These are phyloP conservation scores for Platycercus adscitus DNA, from an alignment of 2,113 vertebrate species.

Conservation along the genomic window DNA sequence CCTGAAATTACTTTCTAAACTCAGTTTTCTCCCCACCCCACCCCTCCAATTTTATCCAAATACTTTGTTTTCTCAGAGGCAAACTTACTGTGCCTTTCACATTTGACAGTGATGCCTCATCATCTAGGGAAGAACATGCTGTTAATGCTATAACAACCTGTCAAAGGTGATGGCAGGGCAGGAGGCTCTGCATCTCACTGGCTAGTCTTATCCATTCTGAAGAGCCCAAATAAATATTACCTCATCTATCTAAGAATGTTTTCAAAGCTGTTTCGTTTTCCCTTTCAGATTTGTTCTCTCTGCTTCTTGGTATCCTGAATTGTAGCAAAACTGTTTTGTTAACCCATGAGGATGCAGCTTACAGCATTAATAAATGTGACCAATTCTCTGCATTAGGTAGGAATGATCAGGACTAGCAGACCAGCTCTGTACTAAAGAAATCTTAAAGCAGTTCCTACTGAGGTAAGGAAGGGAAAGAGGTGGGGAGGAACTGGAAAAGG, in stretches of 20 bases:
- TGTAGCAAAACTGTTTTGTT: background rate
- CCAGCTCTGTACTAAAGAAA: background rate
- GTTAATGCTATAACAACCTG: background rate
- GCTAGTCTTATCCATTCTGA: background rate
- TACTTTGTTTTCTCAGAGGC: background rate
- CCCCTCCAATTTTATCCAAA: background rate
- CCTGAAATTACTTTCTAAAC: too few relatives aligned
- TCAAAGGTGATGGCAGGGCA: background rate
- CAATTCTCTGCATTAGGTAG: background rate
- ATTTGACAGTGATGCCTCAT: background rate
- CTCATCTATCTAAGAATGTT: background rate
- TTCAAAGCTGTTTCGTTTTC: background rate
- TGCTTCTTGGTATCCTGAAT: background rate
- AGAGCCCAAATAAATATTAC: background rate
- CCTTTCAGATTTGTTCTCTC: background rate
- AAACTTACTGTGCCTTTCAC: conserved; percentile 7
- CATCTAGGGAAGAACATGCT: background rate
- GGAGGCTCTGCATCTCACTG: background rate
- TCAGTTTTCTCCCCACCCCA: too few relatives aligned
- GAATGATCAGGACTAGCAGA: background rate
- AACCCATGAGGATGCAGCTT: conserved; percentile 11
- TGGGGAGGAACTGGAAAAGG: background rate
- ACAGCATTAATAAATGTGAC: background rate
- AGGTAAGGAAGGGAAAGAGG: background rate
- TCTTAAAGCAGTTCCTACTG: background rate